Conservation (phyloP, 2,113 vertebrate species). For the Pandion haliaetus region DNA sequence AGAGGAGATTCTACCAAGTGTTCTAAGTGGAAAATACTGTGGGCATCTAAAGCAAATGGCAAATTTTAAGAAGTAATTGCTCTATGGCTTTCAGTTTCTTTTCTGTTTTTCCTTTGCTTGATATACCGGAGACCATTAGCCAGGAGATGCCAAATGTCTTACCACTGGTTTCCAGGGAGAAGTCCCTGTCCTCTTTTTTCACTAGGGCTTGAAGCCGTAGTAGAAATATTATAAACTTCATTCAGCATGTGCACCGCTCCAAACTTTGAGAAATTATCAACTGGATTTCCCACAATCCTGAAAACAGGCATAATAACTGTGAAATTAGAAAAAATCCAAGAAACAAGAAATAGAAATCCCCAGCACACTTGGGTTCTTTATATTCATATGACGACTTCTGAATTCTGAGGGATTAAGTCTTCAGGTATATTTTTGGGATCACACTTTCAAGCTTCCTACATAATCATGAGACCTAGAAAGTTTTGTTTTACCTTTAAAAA, state of each 20-base stretch:
- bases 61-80: not conserved
- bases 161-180: not conserved
- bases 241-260: not conserved
- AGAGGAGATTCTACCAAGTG: not conserved
- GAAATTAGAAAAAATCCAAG: not conserved
- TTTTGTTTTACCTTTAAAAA: constrained; percentile 6
- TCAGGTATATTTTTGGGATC: not conserved
- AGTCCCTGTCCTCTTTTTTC: not conserved
- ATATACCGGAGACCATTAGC: not conserved
- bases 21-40: not conserved
- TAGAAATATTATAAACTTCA: not conserved
- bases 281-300: not conserved
- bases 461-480: not conserved
- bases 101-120: not conserved
- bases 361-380: not conserved
- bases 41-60: not conserved
- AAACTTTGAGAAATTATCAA: not conserved
- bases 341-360: not conserved
- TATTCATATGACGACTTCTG: not conserved
- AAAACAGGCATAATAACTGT: not conserved
- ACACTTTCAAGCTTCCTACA: constrained; percentile 7
- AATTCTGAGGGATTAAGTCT: not conserved
- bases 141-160: not conserved
- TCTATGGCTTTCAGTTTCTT: not conserved
- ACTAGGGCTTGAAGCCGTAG: not conserved